Evolutionary conservation across 2,113 vertebrate genomes (phyloP).

Genomic region (Caloenas nicobarica): DNA sequence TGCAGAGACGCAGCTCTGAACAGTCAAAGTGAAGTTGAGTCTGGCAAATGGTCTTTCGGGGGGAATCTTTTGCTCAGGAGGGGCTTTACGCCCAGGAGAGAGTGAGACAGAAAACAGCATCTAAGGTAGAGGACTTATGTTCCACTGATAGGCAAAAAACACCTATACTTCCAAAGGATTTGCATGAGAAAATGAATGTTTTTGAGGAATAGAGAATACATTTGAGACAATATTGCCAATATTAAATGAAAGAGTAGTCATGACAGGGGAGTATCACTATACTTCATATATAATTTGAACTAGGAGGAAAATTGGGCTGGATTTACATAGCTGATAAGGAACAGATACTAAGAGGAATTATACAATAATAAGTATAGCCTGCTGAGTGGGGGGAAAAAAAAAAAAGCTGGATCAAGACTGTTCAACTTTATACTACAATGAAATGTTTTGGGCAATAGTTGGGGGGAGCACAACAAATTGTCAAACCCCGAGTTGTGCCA

Average conservation of each 20-base stretch:
- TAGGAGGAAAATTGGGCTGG: not conserved
- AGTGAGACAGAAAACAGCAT: not conserved
- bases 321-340: not conserved
- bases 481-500: not conserved
- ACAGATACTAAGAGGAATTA: not conserved
- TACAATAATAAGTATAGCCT: not conserved
- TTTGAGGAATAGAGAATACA: not conserved
- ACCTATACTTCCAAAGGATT: not conserved
- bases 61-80: not conserved
- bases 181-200: not conserved
- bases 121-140: not conserved
- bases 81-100: not conserved
- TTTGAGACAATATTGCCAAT: not conserved
- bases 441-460: not conserved
- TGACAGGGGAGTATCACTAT: accelerated
- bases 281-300: not conserved
- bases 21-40: not conserved
- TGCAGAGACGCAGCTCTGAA: not conserved
- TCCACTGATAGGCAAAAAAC: not conserved
- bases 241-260: accelerated
- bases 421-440: not conserved
- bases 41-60: not conserved
- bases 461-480: not conserved
- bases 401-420: not conserved
- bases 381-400: not conserved